These are phyloP conservation scores for Acleris sparsana DNA, from an alignment of 2,888 invertebrate species.

Conservation along the genomic window DNA sequence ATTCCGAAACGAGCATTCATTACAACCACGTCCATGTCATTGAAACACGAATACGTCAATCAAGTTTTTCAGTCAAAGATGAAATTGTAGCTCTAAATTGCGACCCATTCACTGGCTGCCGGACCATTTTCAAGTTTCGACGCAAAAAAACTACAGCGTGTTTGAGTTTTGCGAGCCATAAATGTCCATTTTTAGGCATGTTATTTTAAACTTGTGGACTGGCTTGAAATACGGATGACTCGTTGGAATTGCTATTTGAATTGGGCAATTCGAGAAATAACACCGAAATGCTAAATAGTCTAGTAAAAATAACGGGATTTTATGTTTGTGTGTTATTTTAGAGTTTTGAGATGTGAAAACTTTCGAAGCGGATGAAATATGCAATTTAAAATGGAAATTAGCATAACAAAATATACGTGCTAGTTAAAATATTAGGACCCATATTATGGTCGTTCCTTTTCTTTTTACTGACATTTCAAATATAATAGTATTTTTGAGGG, in stretches of 20 bases:
- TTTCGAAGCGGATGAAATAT: too few relatives aligned
- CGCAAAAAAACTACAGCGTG: slow-evolving; percentile 16
- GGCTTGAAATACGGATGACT: neutral
- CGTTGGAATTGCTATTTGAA: neutral
- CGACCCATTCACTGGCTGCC: slow-evolving; percentile 17
- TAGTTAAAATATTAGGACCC: too few relatives aligned
- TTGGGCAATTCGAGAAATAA: neutral
- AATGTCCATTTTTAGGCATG: slow-evolving; percentile 9
- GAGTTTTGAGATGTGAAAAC: neutral
- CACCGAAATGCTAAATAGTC: neutral
- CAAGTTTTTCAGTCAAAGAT: slow-evolving; percentile 28
- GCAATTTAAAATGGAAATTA: too few relatives aligned
- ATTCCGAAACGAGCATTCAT: neutral
- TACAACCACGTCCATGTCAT: neutral
- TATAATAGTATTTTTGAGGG: too few relatives aligned
- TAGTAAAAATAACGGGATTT: neutral
- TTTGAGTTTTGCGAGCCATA: slow-evolving; percentile 8
- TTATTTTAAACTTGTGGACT: slow-evolving; percentile 1
- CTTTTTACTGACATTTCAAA: too few relatives aligned
- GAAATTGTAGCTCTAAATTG: slow-evolving; percentile 21
- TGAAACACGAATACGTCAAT: slow-evolving; percentile 28
- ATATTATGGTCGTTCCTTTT: too few relatives aligned
- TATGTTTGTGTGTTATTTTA: neutral
- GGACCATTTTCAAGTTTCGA: slow-evolving; percentile 11
- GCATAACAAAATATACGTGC: too few relatives aligned